Conservation (phyloP, 2,888 invertebrate species). For the Zele albiditarsus region DNA sequence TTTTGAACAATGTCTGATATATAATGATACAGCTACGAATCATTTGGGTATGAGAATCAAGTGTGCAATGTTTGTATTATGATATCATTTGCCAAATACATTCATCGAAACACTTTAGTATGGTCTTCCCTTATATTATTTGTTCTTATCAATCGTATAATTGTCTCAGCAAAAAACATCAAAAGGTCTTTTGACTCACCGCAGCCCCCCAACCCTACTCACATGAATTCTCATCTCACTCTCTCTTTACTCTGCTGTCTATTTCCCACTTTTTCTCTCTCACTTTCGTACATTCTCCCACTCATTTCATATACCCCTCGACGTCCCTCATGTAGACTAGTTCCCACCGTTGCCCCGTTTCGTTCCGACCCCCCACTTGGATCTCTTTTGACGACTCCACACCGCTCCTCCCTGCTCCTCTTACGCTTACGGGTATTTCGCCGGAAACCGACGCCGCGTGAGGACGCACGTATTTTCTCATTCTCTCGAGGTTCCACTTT, state of each 20-base stretch:
- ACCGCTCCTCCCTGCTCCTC: slow-evolving; percentile 68
- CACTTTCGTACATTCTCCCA: slow-evolving; percentile 28
- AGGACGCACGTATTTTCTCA: slow-evolving; percentile 57
- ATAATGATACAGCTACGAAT: slow-evolving; percentile 68
- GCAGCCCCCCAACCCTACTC: slow-evolving; percentile 48
- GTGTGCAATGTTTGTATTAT: neutral
- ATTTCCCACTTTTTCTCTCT: slow-evolving; percentile 3
- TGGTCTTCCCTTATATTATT: slow-evolving; percentile 1
- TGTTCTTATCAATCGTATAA: slow-evolving; percentile 71
- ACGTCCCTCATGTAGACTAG: slow-evolving; percentile 15
- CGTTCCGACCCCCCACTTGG: slow-evolving; percentile 51
- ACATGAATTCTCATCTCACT: slow-evolving; percentile 37
- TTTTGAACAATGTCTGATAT: slow-evolving; percentile 81
- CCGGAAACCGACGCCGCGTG: slow-evolving; percentile 72
- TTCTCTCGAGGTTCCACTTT: slow-evolving; percentile 36
- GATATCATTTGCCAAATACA: neutral
- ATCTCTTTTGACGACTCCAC: slow-evolving; percentile 66
- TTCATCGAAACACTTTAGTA: slow-evolving; percentile 49
- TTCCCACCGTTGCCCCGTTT: slow-evolving; percentile 5
- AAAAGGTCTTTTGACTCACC: slow-evolving; percentile 57
- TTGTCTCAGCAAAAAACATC: slow-evolving; percentile 74
- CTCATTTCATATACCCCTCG: slow-evolving; percentile 27
- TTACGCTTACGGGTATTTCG: slow-evolving; percentile 71
- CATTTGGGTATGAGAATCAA: neutral
- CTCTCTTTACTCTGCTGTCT: too few relatives aligned